Base-by-base conservation (phyloP, 2,888 invertebrate species). In the Lithophane semibrunnea region DNA sequence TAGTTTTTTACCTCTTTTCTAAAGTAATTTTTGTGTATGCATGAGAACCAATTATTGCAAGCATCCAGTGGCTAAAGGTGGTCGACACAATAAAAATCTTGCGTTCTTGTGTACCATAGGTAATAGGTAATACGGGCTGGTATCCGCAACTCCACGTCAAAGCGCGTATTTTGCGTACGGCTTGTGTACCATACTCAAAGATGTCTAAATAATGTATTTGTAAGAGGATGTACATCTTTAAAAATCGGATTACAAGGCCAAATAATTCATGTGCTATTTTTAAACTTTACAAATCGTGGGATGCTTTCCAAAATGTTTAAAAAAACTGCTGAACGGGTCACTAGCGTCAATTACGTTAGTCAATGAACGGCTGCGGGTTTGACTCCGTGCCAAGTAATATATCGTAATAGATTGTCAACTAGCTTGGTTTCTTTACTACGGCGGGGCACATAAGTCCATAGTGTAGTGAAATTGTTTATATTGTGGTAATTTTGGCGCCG, bases 381-480 rank as follows among this genome's bases (percentile, higher is more conserved):
- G 91, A 90, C 71, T 47, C 73, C 66, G 72, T 82, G 92, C 90
- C 92, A 91, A 89, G 72, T 82, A 81, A 86, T 86, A 10, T 68
- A 21, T 68, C 52, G 72, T 74, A 86, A 74, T 66, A 79, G 66
- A 84, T 58, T 74, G 79, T 79, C 73, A 42, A 79, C 42, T 79
- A 66, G 65, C 66, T 47, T 58, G 1, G 24, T 64, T 72, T 75
- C 42, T 68, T 83, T 74, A 74, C 71, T 83, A 77, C 77, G n/a
- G 21, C 0, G 7, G 21, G 16, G 37, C 18, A 66, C 9, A 29
- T 49, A 1, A 29, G 1, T n/a, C 1, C 52, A 8, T 69, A 37
- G 63, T 21, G 3, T 21, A 42, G 29, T 16, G 21, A 73, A 21
- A 1, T 60, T 67, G 18, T 60, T 37, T 63, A 64, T 37, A 42